Conservation (phyloP, 2,888 invertebrate genomes). For the Philopedon plagiatum region DNA sequence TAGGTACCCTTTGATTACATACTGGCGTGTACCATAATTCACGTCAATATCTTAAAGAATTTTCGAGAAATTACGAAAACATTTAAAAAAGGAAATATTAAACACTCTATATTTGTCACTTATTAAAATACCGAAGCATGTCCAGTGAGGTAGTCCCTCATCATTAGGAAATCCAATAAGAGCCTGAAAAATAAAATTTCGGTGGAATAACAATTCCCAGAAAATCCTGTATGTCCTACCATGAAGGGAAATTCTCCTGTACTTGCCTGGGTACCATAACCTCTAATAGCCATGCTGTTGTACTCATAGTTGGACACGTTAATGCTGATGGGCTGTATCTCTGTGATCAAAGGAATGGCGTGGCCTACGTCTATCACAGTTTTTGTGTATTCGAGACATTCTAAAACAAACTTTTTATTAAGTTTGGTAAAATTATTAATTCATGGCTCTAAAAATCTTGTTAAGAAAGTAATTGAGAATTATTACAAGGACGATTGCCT, state of each 20-base stretch:
- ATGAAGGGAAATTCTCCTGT: conserved; percentile 77
- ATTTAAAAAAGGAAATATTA: conserved; percentile 68
- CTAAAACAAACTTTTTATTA: conserved; percentile 65
- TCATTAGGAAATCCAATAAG: conserved; percentile 65
- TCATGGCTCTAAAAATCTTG: neutral
- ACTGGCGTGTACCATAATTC: too few species aligned
- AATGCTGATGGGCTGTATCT: conserved; percentile 68
- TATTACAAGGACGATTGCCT: neutral
- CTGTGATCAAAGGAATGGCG: conserved; percentile 71
- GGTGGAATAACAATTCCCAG: too few species aligned
- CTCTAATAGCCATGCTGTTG: conserved; percentile 71
- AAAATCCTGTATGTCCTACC: conserved; percentile 66
- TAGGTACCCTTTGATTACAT: too few species aligned
- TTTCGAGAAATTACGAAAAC: conserved; percentile 50
- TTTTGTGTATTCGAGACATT: conserved; percentile 74
- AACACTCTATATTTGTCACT: conserved; percentile 73
- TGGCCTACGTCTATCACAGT: conserved; percentile 69
- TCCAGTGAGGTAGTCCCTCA: conserved; percentile 62
- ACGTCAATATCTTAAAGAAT: too few species aligned
- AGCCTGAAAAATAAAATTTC: conserved; percentile 62
- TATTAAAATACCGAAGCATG: conserved; percentile 74
- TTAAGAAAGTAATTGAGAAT: neutral
- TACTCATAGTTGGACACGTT: conserved; percentile 71
- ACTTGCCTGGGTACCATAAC: conserved; percentile 72
- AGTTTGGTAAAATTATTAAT: neutral